Evolutionary conservation across 2,797 vertebrate genomes (phyloP).

Genomic region (Hyperoplus lanceolatus): DNA sequence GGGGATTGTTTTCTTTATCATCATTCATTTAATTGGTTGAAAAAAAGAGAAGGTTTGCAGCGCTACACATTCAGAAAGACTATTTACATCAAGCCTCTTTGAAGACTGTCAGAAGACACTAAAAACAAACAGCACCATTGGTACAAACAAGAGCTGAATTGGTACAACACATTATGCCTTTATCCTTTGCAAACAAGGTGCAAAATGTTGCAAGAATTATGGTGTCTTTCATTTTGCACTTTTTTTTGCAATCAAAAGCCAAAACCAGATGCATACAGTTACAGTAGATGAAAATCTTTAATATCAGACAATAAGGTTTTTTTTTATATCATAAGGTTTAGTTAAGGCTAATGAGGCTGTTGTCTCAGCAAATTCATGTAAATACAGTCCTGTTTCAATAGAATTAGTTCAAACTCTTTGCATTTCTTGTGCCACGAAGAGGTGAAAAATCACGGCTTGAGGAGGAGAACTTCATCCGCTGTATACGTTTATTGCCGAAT

Average conservation of each 20-base stretch:
- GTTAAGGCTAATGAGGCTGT: too few relatives aligned
- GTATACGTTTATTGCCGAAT: conserved; percentile 35
- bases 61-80: conserved; percentile 60
- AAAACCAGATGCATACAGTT: neutral
- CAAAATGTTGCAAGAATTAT: neutral
- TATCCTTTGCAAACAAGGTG: conserved; percentile 29
- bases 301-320: too few relatives aligned
- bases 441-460: conserved; percentile 37
- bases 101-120: conserved; percentile 36
- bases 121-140: conserved; percentile 58
- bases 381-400: conserved; percentile 13
- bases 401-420: conserved; percentile 1
- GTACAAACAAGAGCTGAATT: conserved; percentile 45
- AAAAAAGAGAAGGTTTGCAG: conserved; percentile 50
- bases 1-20: conserved; percentile 64
- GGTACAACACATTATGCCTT: conserved; percentile 35
- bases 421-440: conserved; percentile 15
- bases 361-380: neutral
- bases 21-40: conserved; percentile 73
- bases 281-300: conserved; percentile 7
- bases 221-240: conserved; percentile 15
- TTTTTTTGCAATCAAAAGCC: conserved; percentile 22
- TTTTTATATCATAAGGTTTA: too few relatives aligned
- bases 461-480: conserved; percentile 58
- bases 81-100: conserved; percentile 70